These are phyloP conservation scores for Hylaea fasciaria DNA, from an alignment of 2,888 invertebrate species.

Conservation along the genomic window DNA sequence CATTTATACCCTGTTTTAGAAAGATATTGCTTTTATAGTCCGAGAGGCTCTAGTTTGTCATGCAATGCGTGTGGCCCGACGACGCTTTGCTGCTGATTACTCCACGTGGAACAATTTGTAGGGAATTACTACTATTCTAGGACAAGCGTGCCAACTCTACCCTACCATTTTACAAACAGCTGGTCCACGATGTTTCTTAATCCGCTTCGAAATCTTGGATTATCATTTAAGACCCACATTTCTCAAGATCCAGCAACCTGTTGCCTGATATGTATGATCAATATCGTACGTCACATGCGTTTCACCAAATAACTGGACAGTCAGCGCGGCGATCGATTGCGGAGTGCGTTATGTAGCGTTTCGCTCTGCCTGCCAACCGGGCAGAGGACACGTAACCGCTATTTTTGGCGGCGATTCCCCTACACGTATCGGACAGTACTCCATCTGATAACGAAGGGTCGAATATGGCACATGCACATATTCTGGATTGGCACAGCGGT, in stretches of 20 bases:
- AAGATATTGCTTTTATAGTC: too few relatives aligned
- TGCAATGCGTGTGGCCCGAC: too few relatives aligned
- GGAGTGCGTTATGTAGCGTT: slow-evolving; percentile 20
- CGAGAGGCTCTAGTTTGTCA: too few relatives aligned
- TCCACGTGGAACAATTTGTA: too few relatives aligned
- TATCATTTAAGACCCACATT: background rate
- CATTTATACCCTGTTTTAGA: too few relatives aligned
- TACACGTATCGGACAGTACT: background rate
- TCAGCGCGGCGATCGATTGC: slow-evolving; percentile 12
- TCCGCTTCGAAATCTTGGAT: too few relatives aligned
- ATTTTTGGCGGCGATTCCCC: slow-evolving; percentile 14
- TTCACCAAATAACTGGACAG: slow-evolving; percentile 16
- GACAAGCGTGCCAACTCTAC: too few relatives aligned
- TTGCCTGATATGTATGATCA: background rate
- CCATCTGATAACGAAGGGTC: background rate
- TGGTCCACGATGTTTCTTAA: too few relatives aligned
- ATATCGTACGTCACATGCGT: background rate
- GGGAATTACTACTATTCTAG: too few relatives aligned
- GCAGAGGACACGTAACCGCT: slow-evolving; percentile 28
- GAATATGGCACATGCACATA: background rate
- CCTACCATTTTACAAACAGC: too few relatives aligned
- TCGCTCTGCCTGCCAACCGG: slow-evolving; percentile 22
- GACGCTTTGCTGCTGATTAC: too few relatives aligned
- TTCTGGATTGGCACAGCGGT: background rate
- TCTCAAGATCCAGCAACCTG: background rate